phyloP scores from a whole-genome alignment of 2,113 vertebrate species.

The Marmota flaviventris region DNA sequence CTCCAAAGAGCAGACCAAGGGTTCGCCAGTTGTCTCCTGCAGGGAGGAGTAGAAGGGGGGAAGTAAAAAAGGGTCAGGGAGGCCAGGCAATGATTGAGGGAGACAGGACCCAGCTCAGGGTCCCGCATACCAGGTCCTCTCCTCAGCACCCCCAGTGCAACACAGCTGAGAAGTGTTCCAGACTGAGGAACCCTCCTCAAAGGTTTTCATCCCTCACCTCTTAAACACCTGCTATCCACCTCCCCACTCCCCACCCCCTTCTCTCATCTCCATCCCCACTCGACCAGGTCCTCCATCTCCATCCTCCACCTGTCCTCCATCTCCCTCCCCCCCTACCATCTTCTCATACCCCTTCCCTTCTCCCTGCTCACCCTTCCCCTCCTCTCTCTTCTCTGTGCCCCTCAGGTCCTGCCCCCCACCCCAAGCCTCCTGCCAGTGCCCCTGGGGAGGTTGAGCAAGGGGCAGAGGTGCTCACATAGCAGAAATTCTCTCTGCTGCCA shows the following conservation, averaged over 20 bases:
- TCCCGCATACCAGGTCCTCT: not conserved
- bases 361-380: no score
- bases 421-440: not conserved
- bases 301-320: not conserved
- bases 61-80: not conserved
- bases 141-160: not conserved
- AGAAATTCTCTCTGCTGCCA: not conserved
- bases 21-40: conserved; percentile 67
- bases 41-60: not conserved
- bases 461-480: conserved; percentile 51
- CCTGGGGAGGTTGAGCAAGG: not conserved
- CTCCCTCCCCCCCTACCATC: not conserved
- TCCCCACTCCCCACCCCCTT: not conserved
- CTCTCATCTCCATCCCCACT: not conserved
- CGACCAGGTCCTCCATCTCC: not conserved
- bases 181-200: not conserved
- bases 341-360: not conserved
- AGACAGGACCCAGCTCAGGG: not conserved
- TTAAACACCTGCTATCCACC: not conserved
- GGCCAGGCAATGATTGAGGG: not conserved
- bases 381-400: not conserved
- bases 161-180: not conserved
- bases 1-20: conserved; percentile 49
- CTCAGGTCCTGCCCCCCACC: not conserved
- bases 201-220: not conserved